Percentiles rank a stretch among this genome's conserved stretches.
Conservation (phyloP, 2,113 vertebrate genomes). For the Edolisoma coerulescens region DNA sequence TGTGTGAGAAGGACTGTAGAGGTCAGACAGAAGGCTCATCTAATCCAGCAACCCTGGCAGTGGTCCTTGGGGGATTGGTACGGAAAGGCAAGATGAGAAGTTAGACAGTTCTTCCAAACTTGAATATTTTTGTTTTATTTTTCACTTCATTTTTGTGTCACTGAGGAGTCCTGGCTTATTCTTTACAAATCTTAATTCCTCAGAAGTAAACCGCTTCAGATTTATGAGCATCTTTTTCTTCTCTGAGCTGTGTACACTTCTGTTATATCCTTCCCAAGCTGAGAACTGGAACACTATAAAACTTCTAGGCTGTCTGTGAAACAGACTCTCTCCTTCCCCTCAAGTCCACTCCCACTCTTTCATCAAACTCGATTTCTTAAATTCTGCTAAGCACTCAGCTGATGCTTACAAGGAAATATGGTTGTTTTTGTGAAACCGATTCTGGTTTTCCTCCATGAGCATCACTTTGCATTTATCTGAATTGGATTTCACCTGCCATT, state of each 20-base stretch:
- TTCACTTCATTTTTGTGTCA: not conserved
- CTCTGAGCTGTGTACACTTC: not conserved
- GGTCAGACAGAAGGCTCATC: not conserved
- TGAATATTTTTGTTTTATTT: not conserved
- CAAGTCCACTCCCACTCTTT: not conserved
- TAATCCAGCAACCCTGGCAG: not conserved
- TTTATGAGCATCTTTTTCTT: not conserved
- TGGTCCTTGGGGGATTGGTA: not conserved
- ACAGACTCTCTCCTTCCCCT: not conserved
- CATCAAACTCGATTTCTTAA: not conserved
- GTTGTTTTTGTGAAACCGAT: not conserved
- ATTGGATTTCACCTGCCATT: not conserved
- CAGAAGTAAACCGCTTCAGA: not conserved
- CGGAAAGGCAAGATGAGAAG: not conserved
- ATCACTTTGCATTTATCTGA: not conserved
- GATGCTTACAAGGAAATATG: not conserved
- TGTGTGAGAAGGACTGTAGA: not conserved
- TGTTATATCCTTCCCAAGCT: not conserved
- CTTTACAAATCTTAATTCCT: not conserved
- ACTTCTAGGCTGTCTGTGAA: not conserved
- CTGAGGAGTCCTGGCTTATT: not conserved
- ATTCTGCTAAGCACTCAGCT: not conserved
- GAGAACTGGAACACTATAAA: not conserved
- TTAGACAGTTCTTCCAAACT: not conserved
- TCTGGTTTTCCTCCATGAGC: not conserved